Base-by-base conservation (phyloP, 2,888 invertebrate species). In the Brachyptera risi region DNA sequence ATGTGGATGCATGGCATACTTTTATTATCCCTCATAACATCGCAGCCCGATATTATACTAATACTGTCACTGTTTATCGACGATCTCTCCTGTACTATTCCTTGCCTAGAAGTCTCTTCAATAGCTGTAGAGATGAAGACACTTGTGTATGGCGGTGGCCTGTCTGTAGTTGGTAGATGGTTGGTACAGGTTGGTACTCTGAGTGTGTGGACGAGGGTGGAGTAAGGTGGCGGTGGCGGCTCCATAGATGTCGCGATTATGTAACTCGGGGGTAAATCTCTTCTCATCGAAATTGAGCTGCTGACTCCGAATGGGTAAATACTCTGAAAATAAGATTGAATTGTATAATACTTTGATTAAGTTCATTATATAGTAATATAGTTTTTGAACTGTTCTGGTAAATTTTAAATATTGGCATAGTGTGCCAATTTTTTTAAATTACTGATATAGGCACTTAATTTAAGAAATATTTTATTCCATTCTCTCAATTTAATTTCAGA, bases 201-300 rank as follows among this genome's bases (percentile, higher is more conserved):
- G 23, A 21, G 21, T 21, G 3, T 19, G 47, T 15, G 47, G 11
- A 50, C 59, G n/a, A 35, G 35, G 15, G 49, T 19, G 15, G 60
- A 27, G 42, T 60, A 60, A n/a, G 60, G 54, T 17, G 60, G 60
- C 7, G 60, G 60, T 15, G 35, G 24, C 5, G 24, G 23, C 15
- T n/a, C 19, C 15, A 24, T 26, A 13, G 9, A 13, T 21, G 44
- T 59, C 17, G 37, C 59, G 3, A 35, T 27, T 2, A 26, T 35
- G 51, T 60, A 60, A 26, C 40, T 54, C 9, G 60, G 60, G 15
- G 54, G 60, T 9, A 44, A 56, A 11, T 60, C 60, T 21, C 47
- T 21, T 9, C 47, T 21, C 21, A 17, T n/a, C n/a, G 11, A 23
- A 2, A 13, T 7, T 4, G 24, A 4, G 9, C 4, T 24, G 21